Conservation (phyloP, 2,113 vertebrate genomes). For the Vombatus ursinus region DNA sequence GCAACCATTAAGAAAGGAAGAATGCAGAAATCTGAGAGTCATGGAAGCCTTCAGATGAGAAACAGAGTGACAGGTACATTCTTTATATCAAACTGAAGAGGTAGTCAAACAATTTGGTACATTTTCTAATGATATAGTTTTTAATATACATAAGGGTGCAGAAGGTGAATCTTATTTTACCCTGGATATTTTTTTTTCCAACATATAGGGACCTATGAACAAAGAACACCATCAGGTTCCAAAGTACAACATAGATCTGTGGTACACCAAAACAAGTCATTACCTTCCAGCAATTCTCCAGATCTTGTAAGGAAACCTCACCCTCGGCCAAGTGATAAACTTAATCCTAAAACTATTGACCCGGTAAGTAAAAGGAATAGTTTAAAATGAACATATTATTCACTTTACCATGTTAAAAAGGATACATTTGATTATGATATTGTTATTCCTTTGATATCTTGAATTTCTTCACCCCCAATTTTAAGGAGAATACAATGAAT, state of each 20-base stretch:
- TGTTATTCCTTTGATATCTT: neutral
- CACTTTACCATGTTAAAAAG: neutral
- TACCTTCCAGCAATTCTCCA: conserved; percentile 57
- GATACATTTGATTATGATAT: neutral
- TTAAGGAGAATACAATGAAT: neutral
- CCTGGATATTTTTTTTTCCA: conserved; percentile 36
- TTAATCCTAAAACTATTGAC: conserved; percentile 90
- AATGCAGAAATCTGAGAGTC: conserved; percentile 58
- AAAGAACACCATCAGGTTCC: conserved; percentile 71
- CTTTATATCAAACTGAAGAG: neutral
- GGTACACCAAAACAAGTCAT: conserved; percentile 72
- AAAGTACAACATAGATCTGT: conserved; percentile 65
- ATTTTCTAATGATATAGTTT: neutral
- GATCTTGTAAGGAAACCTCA: conserved; percentile 69
- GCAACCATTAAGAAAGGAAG: conserved; percentile 4
- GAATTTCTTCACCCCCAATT: neutral
- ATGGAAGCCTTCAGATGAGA: conserved; percentile 30
- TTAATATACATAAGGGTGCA: neutral
- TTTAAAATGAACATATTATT: conserved; percentile 1
- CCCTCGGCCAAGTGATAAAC: conserved; percentile 86
- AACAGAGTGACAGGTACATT: conserved; percentile 22
- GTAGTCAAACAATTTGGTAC: neutral
- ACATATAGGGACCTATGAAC: conserved; percentile 70
- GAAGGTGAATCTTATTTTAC: neutral
- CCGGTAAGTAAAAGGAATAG: conserved; percentile 78